These are phyloP conservation scores for Scytalopus superciliaris DNA, from an alignment of 2,113 vertebrate species.

Conservation along the genomic window DNA sequence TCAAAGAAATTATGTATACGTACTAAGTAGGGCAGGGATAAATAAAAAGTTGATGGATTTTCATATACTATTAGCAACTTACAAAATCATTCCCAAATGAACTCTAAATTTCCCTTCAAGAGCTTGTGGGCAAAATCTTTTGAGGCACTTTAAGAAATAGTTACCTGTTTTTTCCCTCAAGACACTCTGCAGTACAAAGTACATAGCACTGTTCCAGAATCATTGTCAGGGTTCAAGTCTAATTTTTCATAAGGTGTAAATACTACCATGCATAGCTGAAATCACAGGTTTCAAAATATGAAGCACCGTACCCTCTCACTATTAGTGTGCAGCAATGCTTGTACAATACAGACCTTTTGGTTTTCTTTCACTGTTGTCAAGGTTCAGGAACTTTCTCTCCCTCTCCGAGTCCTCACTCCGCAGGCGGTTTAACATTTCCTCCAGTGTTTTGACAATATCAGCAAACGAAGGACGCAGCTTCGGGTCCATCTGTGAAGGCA, in stretches of 20 bases:
- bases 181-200: not conserved
- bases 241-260: not conserved
- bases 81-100: not conserved
- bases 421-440: conserved; percentile 81
- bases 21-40: not conserved
- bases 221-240: not conserved
- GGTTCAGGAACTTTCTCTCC: conserved; percentile 70
- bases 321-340: not conserved
- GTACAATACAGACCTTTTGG: conserved; percentile 75
- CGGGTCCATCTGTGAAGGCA: conserved; percentile 88
- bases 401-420: conserved; percentile 82
- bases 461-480: conserved; percentile 90
- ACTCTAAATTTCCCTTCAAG: not conserved
- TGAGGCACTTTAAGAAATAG: not conserved
- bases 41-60: not conserved
- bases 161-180: not conserved
- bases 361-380: conserved; percentile 81
- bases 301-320: not conserved
- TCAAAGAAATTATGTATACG: not conserved
- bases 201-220: not conserved
- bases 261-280: not conserved
- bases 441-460: conserved; percentile 85
- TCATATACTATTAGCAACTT: not conserved
- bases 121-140: not conserved
- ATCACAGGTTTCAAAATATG: not conserved